phyloP scores from a whole-genome alignment of 23 tunicate genomes.

The Ciona savignyi region DNA sequence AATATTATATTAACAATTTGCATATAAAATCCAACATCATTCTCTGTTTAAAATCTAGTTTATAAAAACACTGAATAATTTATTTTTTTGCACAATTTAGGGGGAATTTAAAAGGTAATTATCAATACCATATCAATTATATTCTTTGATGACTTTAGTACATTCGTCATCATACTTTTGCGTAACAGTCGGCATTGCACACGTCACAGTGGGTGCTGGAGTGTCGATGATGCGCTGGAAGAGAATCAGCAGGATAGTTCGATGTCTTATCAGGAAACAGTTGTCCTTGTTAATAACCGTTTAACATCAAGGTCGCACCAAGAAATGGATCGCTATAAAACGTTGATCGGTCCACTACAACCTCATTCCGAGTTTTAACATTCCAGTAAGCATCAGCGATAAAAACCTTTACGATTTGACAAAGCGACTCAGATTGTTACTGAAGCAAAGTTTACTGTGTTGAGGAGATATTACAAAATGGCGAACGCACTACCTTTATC shows the following conservation, averaged over 20 bases:
- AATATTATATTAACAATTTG: no score
- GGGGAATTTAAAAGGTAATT: no score
- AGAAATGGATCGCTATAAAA: neutral
- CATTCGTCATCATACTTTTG: neutral
- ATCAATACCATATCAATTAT: no score
- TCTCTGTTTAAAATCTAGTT: no score
- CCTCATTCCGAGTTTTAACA: neutral
- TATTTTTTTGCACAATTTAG: no score
- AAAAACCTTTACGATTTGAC: no score
- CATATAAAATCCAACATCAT: no score
- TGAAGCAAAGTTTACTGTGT: no score
- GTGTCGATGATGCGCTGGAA: neutral
- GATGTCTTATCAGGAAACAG: constrained; percentile 13
- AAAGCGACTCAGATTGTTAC: no score
- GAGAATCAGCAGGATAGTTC: neutral
- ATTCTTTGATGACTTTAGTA: no score
- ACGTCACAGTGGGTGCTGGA: neutral
- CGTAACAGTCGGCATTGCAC: neutral
- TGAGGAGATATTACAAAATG: neutral
- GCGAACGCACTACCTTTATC: neutral
- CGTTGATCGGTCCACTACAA: neutral
- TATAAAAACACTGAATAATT: no score
- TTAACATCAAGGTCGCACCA: neutral
- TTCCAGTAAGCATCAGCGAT: neutral
- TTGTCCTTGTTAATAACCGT: constrained; percentile 15